A percentile compares a stretch with the other conserved stretches of the same genome.
Evolutionary conservation across 2,888 invertebrate genomes (phyloP).

Genomic region (Actias luna): DNA sequence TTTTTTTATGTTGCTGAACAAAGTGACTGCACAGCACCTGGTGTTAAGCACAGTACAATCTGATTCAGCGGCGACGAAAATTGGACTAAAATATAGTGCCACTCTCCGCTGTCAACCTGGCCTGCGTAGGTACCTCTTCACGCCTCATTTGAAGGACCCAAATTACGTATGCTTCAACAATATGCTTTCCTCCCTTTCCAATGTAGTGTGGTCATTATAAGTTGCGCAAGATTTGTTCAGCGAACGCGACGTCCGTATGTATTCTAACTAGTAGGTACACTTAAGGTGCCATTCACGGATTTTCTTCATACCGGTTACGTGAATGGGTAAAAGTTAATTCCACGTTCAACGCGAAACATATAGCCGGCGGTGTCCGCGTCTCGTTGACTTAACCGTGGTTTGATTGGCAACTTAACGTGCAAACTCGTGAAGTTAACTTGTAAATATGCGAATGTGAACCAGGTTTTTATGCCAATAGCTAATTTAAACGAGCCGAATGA

Average conservation of each 20-base stretch:
- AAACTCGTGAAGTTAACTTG: not conserved
- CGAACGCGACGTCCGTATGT: constrained; percentile 27
- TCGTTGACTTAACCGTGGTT: not conserved
- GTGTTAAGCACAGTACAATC: too few relatives aligned
- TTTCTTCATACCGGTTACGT: constrained; percentile 54
- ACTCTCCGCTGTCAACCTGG: too few relatives aligned
- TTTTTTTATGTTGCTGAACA: too few relatives aligned
- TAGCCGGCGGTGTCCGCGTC: constrained; percentile 22
- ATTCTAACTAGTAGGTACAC: constrained; percentile 37
- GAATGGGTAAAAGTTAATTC: constrained; percentile 56
- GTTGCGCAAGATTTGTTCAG: constrained; percentile 2
- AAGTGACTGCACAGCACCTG: too few relatives aligned
- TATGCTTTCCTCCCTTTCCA: too few relatives aligned
- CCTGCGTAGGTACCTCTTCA: too few relatives aligned
- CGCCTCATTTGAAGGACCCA: too few relatives aligned
- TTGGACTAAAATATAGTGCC: too few relatives aligned
- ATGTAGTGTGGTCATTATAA: too few relatives aligned
- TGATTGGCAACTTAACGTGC: not conserved
- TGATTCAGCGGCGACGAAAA: too few relatives aligned
- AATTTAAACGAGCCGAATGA: not conserved
- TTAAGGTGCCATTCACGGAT: constrained; percentile 48
- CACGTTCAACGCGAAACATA: constrained; percentile 52
- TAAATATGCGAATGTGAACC: not conserved
- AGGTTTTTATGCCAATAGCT: not conserved
- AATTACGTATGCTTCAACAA: too few relatives aligned